Evolutionary conservation across 2,888 invertebrate species (phyloP).

Genomic region (Mythimna vitellina): DNA sequence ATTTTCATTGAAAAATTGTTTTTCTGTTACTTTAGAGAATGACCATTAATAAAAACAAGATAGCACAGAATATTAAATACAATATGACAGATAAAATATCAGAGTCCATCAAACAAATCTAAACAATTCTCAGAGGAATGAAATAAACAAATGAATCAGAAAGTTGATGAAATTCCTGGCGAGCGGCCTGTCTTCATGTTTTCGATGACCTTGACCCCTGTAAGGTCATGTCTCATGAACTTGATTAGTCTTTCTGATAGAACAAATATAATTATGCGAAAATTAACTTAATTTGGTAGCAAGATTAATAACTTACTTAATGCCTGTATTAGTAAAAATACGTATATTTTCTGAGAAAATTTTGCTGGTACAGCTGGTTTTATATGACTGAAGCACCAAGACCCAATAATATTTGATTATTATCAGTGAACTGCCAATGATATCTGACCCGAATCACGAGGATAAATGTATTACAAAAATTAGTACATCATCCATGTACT

Average conservation of each 20-base stretch:
- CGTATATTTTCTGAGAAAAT: conserved; percentile 2
- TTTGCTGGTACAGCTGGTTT: background rate
- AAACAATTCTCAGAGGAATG: conserved; percentile 8
- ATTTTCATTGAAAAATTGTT: no score
- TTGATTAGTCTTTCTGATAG: conserved; percentile 16
- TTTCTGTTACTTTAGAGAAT: background rate
- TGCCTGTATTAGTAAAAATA: background rate
- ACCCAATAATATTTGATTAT: conserved; percentile 16
- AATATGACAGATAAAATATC: background rate
- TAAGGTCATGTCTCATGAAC: conserved; percentile 12
- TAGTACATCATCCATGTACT: background rate
- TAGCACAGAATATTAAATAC: background rate
- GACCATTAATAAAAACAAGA: background rate
- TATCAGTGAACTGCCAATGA: conserved; percentile 15
- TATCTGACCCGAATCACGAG: conserved; percentile 17
- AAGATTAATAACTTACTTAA: conserved; percentile 10
- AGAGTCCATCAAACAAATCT: conserved; percentile 13
- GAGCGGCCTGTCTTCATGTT: background rate
- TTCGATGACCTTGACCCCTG: background rate
- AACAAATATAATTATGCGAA: conserved; percentile 13
- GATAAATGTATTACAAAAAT: background rate
- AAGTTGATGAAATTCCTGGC: conserved; percentile 29
- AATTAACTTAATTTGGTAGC: conserved; percentile 12
- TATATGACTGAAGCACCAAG: background rate
- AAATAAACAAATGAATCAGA: conserved; percentile 33